Evolutionary conservation across 2,797 vertebrate genomes (phyloP).

Genomic region (Anabacerthia variegaticeps): DNA sequence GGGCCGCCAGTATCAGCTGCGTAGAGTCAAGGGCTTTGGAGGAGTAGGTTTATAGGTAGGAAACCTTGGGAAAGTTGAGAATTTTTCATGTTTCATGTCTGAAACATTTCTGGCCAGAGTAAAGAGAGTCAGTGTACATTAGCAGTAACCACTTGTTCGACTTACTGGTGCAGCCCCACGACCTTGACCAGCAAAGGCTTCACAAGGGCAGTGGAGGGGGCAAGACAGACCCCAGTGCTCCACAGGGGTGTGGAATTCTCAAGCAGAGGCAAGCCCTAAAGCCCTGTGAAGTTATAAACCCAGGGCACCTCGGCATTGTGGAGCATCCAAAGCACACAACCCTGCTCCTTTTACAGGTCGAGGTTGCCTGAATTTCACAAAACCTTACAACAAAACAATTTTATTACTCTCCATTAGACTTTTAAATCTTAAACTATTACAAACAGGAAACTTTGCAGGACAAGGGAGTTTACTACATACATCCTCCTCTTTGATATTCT

Average conservation of each 20-base stretch:
- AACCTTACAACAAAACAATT: neutral
- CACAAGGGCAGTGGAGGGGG: accelerated
- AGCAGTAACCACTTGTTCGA: neutral
- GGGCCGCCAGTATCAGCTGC: neutral
- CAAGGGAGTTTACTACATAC: neutral
- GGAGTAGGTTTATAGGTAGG: neutral
- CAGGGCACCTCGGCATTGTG: accelerated
- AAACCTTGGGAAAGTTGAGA: neutral
- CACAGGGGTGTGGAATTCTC: neutral
- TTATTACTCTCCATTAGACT: neutral
- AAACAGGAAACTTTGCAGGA: neutral
- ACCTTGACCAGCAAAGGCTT: neutral
- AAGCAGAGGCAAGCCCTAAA: neutral
- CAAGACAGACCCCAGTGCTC: neutral
- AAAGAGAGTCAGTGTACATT: neutral
- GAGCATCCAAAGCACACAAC: neutral
- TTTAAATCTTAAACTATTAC: neutral
- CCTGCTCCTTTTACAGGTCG: neutral
- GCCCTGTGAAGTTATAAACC: neutral
- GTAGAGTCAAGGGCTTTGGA: neutral
- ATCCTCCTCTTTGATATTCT: neutral
- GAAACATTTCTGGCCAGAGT: neutral
- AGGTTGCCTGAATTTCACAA: neutral
- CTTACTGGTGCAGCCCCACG: neutral
- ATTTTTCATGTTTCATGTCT: neutral